phyloP scores from a whole-genome alignment of 92 coral and sea anemone species.

The Epizoanthus illoricatus region DNA sequence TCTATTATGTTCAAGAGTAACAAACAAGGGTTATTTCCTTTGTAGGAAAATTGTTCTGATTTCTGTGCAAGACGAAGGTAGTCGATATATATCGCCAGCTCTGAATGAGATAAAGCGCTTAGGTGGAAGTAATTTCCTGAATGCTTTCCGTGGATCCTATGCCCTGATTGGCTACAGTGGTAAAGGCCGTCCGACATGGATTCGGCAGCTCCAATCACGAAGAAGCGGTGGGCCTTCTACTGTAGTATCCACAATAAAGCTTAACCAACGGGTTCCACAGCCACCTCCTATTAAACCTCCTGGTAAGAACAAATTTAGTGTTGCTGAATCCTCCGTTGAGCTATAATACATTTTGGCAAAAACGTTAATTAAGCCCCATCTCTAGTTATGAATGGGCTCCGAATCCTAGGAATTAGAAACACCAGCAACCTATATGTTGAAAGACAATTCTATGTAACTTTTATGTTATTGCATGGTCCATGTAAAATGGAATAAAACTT shows the following conservation, averaged over 20 bases:
- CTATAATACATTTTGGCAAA: neutral
- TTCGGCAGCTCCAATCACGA: conserved; percentile 12
- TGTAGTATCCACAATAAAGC: conserved; percentile 27
- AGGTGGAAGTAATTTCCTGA: conserved; percentile 12
- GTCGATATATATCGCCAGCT: neutral
- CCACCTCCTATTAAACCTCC: conserved; percentile 33
- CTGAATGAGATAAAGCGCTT: conserved; percentile 26
- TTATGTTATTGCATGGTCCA: no score
- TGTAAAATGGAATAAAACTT: no score
- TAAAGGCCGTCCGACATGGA: conserved; percentile 28
- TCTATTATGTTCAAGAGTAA: neutral
- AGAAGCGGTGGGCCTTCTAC: conserved; percentile 28
- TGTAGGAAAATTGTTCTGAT: conserved; percentile 28
- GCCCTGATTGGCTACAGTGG: conserved; percentile 22
- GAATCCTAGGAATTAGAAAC: no score
- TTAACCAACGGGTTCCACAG: conserved; percentile 21
- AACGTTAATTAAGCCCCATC: no score
- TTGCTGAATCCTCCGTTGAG: neutral
- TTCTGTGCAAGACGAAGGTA: conserved; percentile 32
- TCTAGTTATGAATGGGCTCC: no score
- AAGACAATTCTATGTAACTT: no score
- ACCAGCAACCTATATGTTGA: no score
- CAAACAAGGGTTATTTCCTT: neutral
- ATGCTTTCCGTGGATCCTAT: conserved; percentile 22
- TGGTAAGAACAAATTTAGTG: neutral